Percentiles rank a stretch among this genome's conserved stretches.
phyloP scores from a whole-genome alignment of 2,797 vertebrate species.

The Amblyopsis hoosieri region DNA sequence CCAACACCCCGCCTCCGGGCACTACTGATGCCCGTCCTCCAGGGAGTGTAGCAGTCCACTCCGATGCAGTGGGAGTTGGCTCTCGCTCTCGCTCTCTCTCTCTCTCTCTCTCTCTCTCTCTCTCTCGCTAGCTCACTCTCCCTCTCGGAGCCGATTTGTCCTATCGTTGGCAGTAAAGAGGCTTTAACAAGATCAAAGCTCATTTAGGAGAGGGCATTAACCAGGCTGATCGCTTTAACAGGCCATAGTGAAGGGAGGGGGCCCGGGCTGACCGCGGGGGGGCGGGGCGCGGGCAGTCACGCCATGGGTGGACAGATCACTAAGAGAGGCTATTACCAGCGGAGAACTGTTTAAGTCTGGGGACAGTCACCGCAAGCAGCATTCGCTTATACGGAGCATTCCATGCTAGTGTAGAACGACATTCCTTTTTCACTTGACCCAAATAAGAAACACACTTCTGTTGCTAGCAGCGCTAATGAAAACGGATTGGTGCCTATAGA shows the following conservation, averaged over 20 bases:
- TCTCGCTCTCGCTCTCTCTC: neutral
- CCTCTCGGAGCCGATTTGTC: slow-evolving; percentile 66
- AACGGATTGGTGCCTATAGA: slow-evolving; percentile 11
- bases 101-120: slow-evolving; percentile 15
- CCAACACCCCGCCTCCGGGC: slow-evolving; percentile 10
- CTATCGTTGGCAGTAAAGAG: slow-evolving; percentile 80
- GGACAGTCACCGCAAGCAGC: neutral
- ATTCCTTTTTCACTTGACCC: neutral
- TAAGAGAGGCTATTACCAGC: slow-evolving; percentile 25
- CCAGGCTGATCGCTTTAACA: slow-evolving; percentile 66
- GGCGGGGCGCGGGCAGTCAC: slow-evolving; percentile 1
- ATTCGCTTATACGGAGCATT: neutral
- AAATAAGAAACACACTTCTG: slow-evolving; percentile 2
- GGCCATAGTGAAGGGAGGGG: slow-evolving; percentile 29
- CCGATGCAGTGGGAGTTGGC: slow-evolving; percentile 38
- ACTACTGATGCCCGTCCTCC: slow-evolving; percentile 38
- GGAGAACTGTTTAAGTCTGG: neutral
- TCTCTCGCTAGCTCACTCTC: slow-evolving; percentile 11
- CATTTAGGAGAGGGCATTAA: slow-evolving; percentile 76
- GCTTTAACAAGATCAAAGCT: slow-evolving; percentile 82
- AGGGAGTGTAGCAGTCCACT: slow-evolving; percentile 45
- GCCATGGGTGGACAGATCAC: slow-evolving; percentile 33
- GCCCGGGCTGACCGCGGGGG: neutral
- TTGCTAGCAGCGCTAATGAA: slow-evolving; percentile 20
- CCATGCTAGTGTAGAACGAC: slow-evolving; percentile 5